Conservation (phyloP, 2,113 vertebrate species). For the Lepus americanus region DNA sequence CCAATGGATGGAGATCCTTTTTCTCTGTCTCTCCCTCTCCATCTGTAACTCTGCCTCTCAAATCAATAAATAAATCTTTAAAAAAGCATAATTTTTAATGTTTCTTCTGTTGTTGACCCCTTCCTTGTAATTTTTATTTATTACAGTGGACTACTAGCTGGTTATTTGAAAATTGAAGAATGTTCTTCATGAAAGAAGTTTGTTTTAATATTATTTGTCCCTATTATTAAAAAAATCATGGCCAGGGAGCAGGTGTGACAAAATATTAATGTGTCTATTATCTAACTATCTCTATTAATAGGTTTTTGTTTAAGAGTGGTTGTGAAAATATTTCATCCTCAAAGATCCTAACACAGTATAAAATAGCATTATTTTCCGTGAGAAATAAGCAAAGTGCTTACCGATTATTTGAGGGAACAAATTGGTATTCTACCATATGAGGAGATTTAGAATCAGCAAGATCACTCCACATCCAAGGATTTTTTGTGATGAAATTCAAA, state of each 20-base stretch:
- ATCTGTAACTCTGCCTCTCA: no score
- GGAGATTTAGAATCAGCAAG: neutral
- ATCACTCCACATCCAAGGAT: neutral
- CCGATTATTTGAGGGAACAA: neutral
- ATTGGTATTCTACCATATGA: neutral
- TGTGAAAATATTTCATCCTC: neutral
- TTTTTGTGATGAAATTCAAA: neutral
- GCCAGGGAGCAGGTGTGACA: neutral
- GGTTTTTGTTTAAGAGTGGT: neutral
- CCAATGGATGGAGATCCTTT: no score
- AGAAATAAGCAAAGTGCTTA: neutral
- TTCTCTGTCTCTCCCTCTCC: no score
- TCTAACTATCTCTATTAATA: neutral
- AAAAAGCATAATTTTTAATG: neutral
- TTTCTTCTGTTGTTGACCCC: neutral
- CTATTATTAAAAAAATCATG: neutral
- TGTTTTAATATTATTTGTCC: neutral
- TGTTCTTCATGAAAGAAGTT: neutral
- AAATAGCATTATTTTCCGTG: neutral
- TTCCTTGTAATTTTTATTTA: neutral
- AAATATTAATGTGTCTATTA: conserved; percentile 16
- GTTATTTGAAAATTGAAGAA: neutral
- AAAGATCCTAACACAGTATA: neutral
- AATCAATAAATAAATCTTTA: no score
- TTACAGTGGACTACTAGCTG: neutral